Evolutionary conservation across 1,140 invertebrate species (phyloP), one percentile per base, ranked within the genome.

Genomic region (Drosophila navojoa): DNA sequence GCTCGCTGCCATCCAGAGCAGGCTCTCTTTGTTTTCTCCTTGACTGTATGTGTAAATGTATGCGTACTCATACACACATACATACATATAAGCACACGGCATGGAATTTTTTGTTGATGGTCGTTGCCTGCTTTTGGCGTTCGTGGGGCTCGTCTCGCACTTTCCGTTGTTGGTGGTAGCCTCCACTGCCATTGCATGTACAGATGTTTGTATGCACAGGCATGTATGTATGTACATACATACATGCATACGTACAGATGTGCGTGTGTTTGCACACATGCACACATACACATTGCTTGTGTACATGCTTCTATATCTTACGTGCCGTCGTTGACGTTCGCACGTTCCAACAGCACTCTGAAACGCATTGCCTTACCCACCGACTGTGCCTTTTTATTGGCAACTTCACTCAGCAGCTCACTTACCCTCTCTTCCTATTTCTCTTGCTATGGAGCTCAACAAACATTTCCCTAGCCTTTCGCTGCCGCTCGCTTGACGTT

Each of bases 71-170:
- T 27, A 19, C 45, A 22, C 5, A 29, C 27, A 6, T 29, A 29
- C 27, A 54, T 19, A 53, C 27, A 10, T 32, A 29, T 32, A 32
- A 32, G 7, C 32, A 5, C 5, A 35, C 44, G 22, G 16, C 15
- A 77, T 71, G 44, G 10, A 59, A 72, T 53, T 68, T 61, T 57
- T 25, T 47, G 40, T 54, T 67, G 44, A 25, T 64, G 61, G 59
- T 66, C 38, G 66, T 11, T 67, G 29, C 45, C 71, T 62, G 59
- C 40, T 76, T 71, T 68, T 71, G 63, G 69, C 49, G 72, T 80
- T 79, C 74, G 77, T 86, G 81, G 81, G 81, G 81, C 81, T 81
- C 81, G 78, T 81, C 81, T 73, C 64, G 63, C 71, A 71, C 47
- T 58, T 47, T 55, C 58, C 60, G 27, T 47, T 47, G 19, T 7